These are phyloP conservation scores for Diorhabda carinulata DNA, from an alignment of 1,140 invertebrate species.

Conservation along the genomic window DNA sequence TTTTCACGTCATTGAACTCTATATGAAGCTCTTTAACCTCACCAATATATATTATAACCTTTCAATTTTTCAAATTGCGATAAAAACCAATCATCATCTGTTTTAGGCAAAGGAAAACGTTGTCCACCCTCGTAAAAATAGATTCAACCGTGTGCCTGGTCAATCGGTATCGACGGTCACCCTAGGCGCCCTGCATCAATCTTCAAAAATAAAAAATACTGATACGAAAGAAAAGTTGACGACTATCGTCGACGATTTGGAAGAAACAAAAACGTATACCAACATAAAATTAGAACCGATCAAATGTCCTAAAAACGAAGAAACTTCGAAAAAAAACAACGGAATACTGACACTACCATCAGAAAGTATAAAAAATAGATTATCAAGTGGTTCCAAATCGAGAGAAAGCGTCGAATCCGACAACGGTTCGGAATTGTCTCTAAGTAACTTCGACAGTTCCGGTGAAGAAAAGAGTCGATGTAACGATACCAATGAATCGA, in stretches of 20 bases:
- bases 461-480: slow-evolving; percentile 5
- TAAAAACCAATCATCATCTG: background rate
- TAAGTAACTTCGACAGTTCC: slow-evolving; percentile 4
- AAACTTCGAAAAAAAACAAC: slow-evolving; percentile 15
- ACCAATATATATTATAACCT: too few species aligned
- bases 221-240: slow-evolving; percentile 18
- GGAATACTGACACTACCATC: slow-evolving; percentile 19
- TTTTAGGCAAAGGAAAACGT: slow-evolving; percentile 34
- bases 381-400: slow-evolving; percentile 11
- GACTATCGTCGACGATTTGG: slow-evolving; percentile 5
- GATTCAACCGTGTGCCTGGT: slow-evolving; percentile 18
- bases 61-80: too few species aligned
- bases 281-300: slow-evolving; percentile 33
- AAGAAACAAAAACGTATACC: slow-evolving; percentile 26
- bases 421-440: slow-evolving; percentile 9
- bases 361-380: slow-evolving; percentile 30
- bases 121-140: slow-evolving; percentile 27
- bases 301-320: slow-evolving; percentile 11
- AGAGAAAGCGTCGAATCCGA: background rate
- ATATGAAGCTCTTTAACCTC: too few species aligned
- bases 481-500: background rate
- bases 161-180: slow-evolving; percentile 27
- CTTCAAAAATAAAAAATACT: slow-evolving; percentile 15
- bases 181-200: slow-evolving; percentile 18
- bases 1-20: too few species aligned